Evolutionary conservation across 2,113 vertebrate species (phyloP).

Genomic region (Oophaga pumilio): DNA sequence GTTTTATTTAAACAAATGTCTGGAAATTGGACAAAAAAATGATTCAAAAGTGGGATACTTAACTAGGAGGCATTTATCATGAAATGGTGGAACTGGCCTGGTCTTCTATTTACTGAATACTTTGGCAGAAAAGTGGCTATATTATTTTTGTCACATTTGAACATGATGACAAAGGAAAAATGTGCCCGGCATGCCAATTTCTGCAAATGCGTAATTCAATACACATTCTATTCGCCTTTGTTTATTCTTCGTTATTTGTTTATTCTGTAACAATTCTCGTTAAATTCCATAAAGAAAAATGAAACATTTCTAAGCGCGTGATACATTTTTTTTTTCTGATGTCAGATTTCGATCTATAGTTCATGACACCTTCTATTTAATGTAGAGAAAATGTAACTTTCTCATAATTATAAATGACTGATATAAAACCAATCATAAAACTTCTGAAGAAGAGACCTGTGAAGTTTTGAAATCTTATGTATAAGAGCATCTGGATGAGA

Average conservation of each 20-base stretch:
- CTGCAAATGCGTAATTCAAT: conserved; percentile 45
- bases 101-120: conserved; percentile 24
- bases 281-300: conserved; percentile 19
- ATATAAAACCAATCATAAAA: conserved; percentile 27
- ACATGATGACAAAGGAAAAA: conserved; percentile 55
- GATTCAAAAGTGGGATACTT: background rate
- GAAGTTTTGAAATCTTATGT: conserved; percentile 32
- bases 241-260: conserved; percentile 49
- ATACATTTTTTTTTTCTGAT: conserved; percentile 36
- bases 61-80: conserved; percentile 48
- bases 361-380: background rate
- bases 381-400: background rate
- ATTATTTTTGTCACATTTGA: conserved; percentile 56
- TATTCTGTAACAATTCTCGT: conserved; percentile 43
- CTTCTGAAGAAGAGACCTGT: conserved; percentile 35
- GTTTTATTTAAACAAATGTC: conserved; percentile 33
- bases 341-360: background rate
- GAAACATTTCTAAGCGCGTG: background rate
- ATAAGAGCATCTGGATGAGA: conserved; percentile 31
- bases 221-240: conserved; percentile 52
- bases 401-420: conserved; percentile 14
- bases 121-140: conserved; percentile 40
- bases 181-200: conserved; percentile 41
- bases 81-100: conserved; percentile 47
- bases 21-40: conserved; percentile 29